phyloP scores from a whole-genome alignment of 1,140 invertebrate genomes.

The Lepidurus couesii region DNA sequence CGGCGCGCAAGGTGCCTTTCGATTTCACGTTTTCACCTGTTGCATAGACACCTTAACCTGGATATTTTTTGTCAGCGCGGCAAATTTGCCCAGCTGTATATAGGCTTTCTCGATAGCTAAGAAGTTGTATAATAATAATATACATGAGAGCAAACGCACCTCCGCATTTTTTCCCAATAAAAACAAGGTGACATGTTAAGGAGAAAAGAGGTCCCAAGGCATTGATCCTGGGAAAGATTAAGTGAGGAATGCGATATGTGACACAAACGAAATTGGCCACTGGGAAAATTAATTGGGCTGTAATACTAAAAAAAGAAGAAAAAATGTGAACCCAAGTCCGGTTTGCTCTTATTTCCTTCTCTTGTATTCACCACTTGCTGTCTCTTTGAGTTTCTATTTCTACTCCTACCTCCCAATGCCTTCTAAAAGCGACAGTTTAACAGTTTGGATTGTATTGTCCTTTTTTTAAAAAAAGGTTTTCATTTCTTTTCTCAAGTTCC shows the following conservation, averaged over 20 bases:
- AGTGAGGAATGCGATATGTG: too few relatives aligned
- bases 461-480: neutral
- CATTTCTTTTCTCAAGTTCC: too few relatives aligned
- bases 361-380: too few relatives aligned
- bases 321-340: neutral
- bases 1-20: constrained; percentile 10
- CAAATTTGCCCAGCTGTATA: neutral
- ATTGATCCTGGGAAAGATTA: neutral
- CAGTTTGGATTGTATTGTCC: neutral
- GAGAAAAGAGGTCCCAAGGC: neutral
- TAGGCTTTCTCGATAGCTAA: too few relatives aligned
- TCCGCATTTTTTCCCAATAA: neutral
- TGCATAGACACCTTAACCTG: constrained; percentile 19
- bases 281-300: too few relatives aligned
- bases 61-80: neutral
- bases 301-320: neutral
- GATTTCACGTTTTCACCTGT: constrained; percentile 22
- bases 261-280: too few relatives aligned
- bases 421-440: neutral
- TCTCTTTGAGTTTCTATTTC: too few relatives aligned
- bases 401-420: too few relatives aligned
- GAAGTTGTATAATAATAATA: too few relatives aligned
- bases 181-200: neutral
- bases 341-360: neutral
- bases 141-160: neutral